Evolutionary conservation across 2,797 vertebrate species (phyloP).

Genomic region (Euthynnus affinis): DNA sequence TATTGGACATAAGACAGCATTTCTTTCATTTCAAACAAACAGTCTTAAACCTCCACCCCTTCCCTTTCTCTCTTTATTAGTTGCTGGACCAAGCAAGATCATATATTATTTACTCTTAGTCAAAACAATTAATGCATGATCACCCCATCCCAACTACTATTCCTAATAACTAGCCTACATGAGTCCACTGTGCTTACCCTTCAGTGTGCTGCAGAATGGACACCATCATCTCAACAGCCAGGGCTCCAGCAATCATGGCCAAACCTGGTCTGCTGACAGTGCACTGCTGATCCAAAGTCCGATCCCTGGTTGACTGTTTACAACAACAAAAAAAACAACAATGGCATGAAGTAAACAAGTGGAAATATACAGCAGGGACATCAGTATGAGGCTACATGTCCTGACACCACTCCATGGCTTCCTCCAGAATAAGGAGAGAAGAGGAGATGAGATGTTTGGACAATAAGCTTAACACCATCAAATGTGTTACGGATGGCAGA

Average conservation of each 20-base stretch:
- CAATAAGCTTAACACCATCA: background rate
- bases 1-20: background rate
- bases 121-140: background rate
- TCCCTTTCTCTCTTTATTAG: background rate
- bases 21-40: background rate
- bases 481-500: background rate
- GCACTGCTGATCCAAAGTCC: slow-evolving; percentile 98
- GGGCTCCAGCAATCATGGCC: slow-evolving; percentile 95
- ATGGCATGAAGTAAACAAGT: background rate
- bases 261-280: slow-evolving; percentile 97
- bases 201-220: slow-evolving; percentile 97
- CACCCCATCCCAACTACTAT: no score
- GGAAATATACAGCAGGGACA: background rate
- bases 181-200: slow-evolving; percentile 86
- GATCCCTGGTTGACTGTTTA: slow-evolving; percentile 94
- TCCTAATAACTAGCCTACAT: background rate
- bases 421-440: background rate
- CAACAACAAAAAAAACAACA: background rate
- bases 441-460: no score
- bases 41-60: background rate
- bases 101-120: background rate
- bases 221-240: slow-evolving; percentile 97
- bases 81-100: background rate
- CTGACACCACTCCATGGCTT: background rate
- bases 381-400: background rate